A percentile compares a stretch with the other conserved stretches of the same genome.
These are phyloP conservation scores for Ariolimax columbianus DNA, from an alignment of 2,888 invertebrate genomes.

Conservation along the genomic window DNA sequence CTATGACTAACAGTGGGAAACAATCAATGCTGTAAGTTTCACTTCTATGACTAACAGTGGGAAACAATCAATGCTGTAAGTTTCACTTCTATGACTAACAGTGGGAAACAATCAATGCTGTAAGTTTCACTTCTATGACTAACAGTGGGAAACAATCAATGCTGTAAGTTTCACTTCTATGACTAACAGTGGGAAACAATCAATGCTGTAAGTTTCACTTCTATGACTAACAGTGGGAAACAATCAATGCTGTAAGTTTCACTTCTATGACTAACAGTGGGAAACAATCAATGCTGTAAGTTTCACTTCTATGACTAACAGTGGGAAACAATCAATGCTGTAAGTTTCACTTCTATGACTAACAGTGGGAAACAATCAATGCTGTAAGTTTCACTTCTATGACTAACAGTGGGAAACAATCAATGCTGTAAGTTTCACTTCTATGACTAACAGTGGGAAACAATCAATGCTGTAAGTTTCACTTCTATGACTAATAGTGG, in stretches of 20 bases:
- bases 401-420: constrained; percentile 71
- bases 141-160: constrained; percentile 71
- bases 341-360: constrained; percentile 59
- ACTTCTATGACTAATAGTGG: constrained; percentile 69
- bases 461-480: constrained; percentile 62
- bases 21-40: constrained; percentile 62
- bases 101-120: constrained; percentile 71
- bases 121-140: constrained; percentile 59
- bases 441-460: constrained; percentile 72
- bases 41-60: constrained; percentile 69
- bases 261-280: constrained; percentile 69
- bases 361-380: constrained; percentile 71
- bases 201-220: constrained; percentile 59
- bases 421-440: constrained; percentile 59
- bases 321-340: constrained; percentile 71
- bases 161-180: constrained; percentile 56
- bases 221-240: constrained; percentile 72
- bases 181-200: constrained; percentile 71
- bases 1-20: constrained; percentile 72
- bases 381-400: constrained; percentile 56
- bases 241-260: constrained; percentile 62
- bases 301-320: constrained; percentile 59
- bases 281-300: constrained; percentile 67
- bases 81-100: constrained; percentile 59
- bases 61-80: constrained; percentile 67